Evolutionary conservation across 2,113 vertebrate species (phyloP), one percentile per base, ranked within the genome.

Genomic region (Cyrtonyx montezumae): DNA sequence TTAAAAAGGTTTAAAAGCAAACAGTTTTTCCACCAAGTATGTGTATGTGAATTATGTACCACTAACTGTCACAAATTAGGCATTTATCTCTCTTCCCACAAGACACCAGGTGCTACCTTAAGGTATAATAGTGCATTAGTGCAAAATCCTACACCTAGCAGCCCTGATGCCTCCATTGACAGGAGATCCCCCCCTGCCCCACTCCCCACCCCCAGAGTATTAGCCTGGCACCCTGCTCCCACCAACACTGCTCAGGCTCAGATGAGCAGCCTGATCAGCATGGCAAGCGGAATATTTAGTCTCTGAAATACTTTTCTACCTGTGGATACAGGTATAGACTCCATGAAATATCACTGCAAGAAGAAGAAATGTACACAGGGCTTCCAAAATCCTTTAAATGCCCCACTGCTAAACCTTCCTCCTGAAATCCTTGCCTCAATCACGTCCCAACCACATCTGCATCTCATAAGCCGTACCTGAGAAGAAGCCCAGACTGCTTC

Each of bases 31-130:
- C 61, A 66, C 70, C 14, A 19, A 88, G 45, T 30, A 65, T 6
- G 63, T 51, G 77, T 74, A 46, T 37, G 30, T 37, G 55, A 83
- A 59, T 36, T 15, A 12, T 55, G 51, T 21, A 71, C 14, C 40
- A 37, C 26, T 56, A 88, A 82, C 16, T 59, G 67, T 69, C 20
- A 79, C 49, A 84, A 95, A 82, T 93, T 21, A 88, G 58, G n/a
- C 21, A 32, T 70, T 88, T 93, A 63, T 48, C 12, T 43, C 42
- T 42, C 45, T 71, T 87, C 36, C n/a, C 36, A 55, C 63, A 9
- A 42, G n/a, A 56, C 16, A 81, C 88, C 79, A 26, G 43, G 15
- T 48, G 62, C 0, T 22, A 67, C 48, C 28, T 49, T 84, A 46
- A 68, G 13, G 32, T 30, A 13, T 26, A 56, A 79, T 1, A 6